A percentile compares a stretch with the other conserved stretches of the same genome.
Evolutionary conservation across 2,888 invertebrate genomes (phyloP).

Genomic region (Drosophila yooni): DNA sequence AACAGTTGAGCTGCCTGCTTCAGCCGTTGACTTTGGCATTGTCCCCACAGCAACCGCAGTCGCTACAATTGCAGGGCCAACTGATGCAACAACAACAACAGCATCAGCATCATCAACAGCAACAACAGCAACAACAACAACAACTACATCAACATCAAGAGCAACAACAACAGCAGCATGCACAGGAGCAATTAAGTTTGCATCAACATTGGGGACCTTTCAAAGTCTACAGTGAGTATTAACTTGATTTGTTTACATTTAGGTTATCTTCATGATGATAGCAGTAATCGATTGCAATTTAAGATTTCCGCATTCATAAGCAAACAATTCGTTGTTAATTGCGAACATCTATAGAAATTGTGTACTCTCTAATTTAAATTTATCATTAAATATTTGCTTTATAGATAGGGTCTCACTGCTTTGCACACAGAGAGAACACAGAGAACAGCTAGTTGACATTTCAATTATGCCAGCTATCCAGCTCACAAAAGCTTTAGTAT

Average conservation of each 20-base stretch:
- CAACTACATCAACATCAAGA: slow-evolving; percentile 70
- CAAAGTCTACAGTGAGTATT: slow-evolving; percentile 85
- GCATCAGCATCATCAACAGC: slow-evolving; percentile 68
- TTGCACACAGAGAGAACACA: neutral
- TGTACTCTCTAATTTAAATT: neutral
- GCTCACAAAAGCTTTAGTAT: accelerated
- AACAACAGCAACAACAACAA: slow-evolving; percentile 60
- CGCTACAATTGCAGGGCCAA: slow-evolving; percentile 77
- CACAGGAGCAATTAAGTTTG: slow-evolving; percentile 80
- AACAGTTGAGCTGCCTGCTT: slow-evolving; percentile 65
- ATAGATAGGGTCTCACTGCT: neutral
- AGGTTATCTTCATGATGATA: neutral
- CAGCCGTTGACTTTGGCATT: slow-evolving; percentile 80
- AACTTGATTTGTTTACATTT: slow-evolving; percentile 41
- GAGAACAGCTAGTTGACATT: neutral
- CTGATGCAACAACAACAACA: slow-evolving; percentile 74
- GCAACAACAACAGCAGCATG: slow-evolving; percentile 69
- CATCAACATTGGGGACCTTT: slow-evolving; percentile 84
- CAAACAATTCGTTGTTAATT: slow-evolving; percentile 2
- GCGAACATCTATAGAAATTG: neutral
- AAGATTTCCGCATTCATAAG: slow-evolving; percentile 18
- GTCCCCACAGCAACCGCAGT: slow-evolving; percentile 79
- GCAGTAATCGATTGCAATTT: slow-evolving; percentile 16
- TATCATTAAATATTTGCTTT: neutral
- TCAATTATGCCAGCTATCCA: neutral